These are phyloP conservation scores for pig (Sus scrofa) DNA, from an alignment of 2,113 vertebrate species.

Conservation along the genomic window DNA sequence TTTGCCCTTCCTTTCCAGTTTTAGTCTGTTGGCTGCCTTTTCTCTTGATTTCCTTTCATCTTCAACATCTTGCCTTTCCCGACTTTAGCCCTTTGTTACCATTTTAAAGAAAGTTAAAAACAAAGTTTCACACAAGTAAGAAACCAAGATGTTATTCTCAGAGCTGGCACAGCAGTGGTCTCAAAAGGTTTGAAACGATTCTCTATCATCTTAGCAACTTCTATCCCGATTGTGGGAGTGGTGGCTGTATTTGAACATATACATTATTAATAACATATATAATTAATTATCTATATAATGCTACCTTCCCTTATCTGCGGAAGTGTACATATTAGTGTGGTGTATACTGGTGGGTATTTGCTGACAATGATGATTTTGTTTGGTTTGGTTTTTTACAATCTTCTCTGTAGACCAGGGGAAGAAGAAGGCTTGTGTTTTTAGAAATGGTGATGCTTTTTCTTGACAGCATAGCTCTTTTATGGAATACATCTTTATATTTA, in stretches of 20 bases:
- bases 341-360: constrained; percentile 79
- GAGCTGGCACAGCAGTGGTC: not conserved
- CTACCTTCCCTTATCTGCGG: constrained; percentile 76
- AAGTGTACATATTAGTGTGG: constrained; percentile 79
- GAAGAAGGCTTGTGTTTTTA: constrained; percentile 80
- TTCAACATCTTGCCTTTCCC: not conserved
- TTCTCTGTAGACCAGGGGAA: constrained; percentile 80
- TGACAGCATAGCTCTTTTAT: constrained; percentile 81
- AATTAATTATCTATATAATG: not conserved
- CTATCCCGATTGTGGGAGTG: not conserved
- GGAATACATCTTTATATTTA: constrained; percentile 82
- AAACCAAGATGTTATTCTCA: not conserved
- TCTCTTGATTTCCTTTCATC: not conserved
- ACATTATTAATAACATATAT: not conserved
- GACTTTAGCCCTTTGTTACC: not conserved
- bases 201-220: not conserved
- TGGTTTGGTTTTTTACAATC: constrained; percentile 70
- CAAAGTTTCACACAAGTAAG: not conserved
- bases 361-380: constrained; percentile 72
- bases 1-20: not conserved
- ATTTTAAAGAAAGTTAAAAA: constrained; percentile 9
- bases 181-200: not conserved
- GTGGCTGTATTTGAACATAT: too few species aligned
- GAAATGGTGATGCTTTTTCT: constrained; percentile 78
- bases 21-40: not conserved